Evolutionary conservation across 2,797 vertebrate species (phyloP), one percentile per base, ranked within the genome.

Genomic region (Sebastes taczanowskii): DNA sequence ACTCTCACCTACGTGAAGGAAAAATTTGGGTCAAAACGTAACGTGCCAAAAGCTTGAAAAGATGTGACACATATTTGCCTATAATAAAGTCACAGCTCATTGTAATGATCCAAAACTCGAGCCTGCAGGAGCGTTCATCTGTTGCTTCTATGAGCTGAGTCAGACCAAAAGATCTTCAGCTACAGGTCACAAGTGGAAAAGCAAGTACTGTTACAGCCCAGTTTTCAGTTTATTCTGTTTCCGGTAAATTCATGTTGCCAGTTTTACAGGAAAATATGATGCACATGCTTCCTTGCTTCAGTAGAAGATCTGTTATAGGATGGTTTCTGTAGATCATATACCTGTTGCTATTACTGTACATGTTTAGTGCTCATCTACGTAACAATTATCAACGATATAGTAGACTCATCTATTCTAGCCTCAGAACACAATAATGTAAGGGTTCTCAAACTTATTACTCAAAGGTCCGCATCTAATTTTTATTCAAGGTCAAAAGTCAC

Each of bases 11-110:
- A 18, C 65, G 58, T 46, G n/a, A 60, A 38, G 25, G 34, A 69
- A 75, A 73, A 34, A 71, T 77, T 27, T 71, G 62, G 60, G 49
- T 62, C 23, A 32, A 76, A 62, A 64, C 2, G 4, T 20, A 62
- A 62, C n/a, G 29, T 64, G 32, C 72, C 66, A 63, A 83, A 74
- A 73, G 55, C 55, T 74, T 52, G 23, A 53, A 78, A 64, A 53
- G 23, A 69, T 23, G 8, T 58, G 16, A 59, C 62, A 52, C 74
- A 83, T 86, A 81, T 82, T 88, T 86, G 74, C 49, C 66, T 30
- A 60, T 80, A 71, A 75, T 80, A 53, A 82, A 78, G 71, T 71
- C 80, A 64, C 88, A 88, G 81, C 81, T 80, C 84, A 87, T 78
- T 71, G 59, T 22, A 82, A 56, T 80, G 75, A 83, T 78, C 65